phyloP scores from a whole-genome alignment of 2,797 vertebrate species.

The Hoplostethus atlanticus region DNA sequence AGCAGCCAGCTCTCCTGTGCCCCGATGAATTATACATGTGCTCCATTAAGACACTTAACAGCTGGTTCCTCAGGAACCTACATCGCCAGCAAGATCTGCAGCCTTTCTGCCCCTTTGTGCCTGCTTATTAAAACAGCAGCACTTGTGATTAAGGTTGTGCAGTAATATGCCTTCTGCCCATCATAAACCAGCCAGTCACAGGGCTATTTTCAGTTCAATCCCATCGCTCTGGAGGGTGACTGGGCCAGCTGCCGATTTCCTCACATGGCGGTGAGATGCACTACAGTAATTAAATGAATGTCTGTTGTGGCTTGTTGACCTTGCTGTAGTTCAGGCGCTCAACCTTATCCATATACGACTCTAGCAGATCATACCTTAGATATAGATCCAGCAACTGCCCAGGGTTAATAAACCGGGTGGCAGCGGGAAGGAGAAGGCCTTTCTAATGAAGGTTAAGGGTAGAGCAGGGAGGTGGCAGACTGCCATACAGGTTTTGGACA shows the following conservation, averaged over 20 bases:
- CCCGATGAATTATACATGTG: conserved; percentile 76
- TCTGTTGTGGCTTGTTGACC: conserved; percentile 73
- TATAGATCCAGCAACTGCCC: conserved; percentile 22
- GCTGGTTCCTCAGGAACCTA: conserved; percentile 67
- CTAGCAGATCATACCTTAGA: conserved; percentile 49
- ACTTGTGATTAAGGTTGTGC: conserved; percentile 64
- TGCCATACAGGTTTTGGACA: conserved; percentile 17
- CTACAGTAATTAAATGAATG: conserved; percentile 74
- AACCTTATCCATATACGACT: conserved; percentile 49
- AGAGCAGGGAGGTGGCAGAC: conserved; percentile 26
- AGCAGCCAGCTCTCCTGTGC: conserved; percentile 50
- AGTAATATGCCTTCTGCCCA: conserved; percentile 65
- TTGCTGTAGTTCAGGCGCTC: conserved; percentile 52
- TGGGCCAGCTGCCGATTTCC: conserved; percentile 68
- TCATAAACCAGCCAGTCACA: conserved; percentile 67
- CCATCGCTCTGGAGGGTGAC: conserved; percentile 63
- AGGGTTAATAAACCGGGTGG: conserved; percentile 29
- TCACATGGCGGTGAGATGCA: conserved; percentile 59
- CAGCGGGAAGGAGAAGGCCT: conserved; percentile 7
- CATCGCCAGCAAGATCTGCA: conserved; percentile 46
- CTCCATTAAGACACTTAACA: conserved; percentile 79
- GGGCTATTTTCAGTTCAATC: conserved; percentile 69
- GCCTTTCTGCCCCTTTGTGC: conserved; percentile 39
- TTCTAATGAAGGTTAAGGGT: conserved; percentile 44
- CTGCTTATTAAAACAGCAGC: conserved; percentile 72